Evolutionary conservation across 2,797 vertebrate species (phyloP).

Genomic region (Chrysocyon brachyurus): DNA sequence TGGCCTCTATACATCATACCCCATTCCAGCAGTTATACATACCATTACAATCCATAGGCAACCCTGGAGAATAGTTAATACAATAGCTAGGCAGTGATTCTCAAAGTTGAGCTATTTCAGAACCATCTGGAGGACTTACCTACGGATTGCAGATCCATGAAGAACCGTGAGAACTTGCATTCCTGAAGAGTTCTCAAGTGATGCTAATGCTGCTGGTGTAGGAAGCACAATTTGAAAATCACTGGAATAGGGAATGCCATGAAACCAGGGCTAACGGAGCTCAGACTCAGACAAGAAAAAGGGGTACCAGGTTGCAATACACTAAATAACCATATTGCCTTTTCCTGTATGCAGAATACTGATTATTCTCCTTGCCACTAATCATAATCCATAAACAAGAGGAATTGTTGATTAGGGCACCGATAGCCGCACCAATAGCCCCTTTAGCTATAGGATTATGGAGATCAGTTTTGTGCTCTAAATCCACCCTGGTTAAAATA

Average conservation of each 20-base stretch:
- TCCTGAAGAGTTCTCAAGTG: neutral
- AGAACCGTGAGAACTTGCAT: neutral
- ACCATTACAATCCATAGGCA: neutral
- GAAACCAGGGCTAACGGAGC: neutral
- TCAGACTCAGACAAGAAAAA: neutral
- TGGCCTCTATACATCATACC: neutral
- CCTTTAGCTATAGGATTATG: neutral
- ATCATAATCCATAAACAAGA: neutral
- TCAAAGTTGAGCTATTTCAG: neutral
- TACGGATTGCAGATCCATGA: neutral
- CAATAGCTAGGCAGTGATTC: neutral
- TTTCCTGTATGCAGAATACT: neutral
- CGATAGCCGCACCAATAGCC: neutral
- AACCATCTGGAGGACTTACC: neutral
- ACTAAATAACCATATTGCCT: neutral
- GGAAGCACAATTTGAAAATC: neutral
- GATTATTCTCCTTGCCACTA: neutral
- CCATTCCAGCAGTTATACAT: neutral
- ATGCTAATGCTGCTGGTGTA: neutral
- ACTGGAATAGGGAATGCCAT: neutral
- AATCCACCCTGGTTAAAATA: slow-evolving; percentile 20
- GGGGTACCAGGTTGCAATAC: neutral
- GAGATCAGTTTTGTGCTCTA: slow-evolving; percentile 26
- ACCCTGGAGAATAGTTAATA: neutral
- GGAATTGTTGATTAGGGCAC: neutral